Evolutionary conservation across 2,797 vertebrate species (phyloP), one percentile per base, ranked within the genome.

Genomic region (Micromesistius poutassou): DNA sequence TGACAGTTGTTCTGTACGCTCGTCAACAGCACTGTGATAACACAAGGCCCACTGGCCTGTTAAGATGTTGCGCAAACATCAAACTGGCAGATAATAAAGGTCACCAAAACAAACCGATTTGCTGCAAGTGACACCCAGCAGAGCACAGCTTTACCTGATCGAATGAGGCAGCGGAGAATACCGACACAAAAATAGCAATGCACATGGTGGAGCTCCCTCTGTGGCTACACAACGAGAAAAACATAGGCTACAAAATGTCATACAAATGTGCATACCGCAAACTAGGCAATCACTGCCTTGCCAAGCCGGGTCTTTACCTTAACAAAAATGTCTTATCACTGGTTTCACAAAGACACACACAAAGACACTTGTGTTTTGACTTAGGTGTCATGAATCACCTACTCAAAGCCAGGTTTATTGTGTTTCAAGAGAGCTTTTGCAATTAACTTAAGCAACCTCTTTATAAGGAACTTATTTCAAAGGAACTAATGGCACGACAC

Each of bases 1-100:
- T 80, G 82, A 84, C 73, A 75, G 36, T 77, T 85, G 82, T 84
- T 19, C 80, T 66, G 35, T 71, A 79, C 74, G 46, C 72, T 68
- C 74, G 82, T 86, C 83, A 81, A 80, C 77, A 82, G 36, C 33
- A 33, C 71, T 79, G 74, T 76, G 81, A 86, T 88, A 74, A 71
- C 8, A 78, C 28, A 42, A 80, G 77, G 73, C 75, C 36, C 72
- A 68, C 73, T 74, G 76, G 71, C 74, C 33, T 25, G 42, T 33
- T 79, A 84, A 83, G 78, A 79, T 72, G 75, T 75, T 75, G 46
- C 25, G 66, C 77, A 87, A 90, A 89, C 84, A 87, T 80, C 88
- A 75, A 83, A 78, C 79, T 72, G 79, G 76, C 74, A 81, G 77
- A 85, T 25, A 42, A 79, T 79, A 86, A 42, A 81, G 83, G 84